A percentile compares a stretch with the other conserved stretches of the same genome.
phyloP scores from a whole-genome alignment of 2,113 vertebrate species.

The Eulemur rufifrons region DNA sequence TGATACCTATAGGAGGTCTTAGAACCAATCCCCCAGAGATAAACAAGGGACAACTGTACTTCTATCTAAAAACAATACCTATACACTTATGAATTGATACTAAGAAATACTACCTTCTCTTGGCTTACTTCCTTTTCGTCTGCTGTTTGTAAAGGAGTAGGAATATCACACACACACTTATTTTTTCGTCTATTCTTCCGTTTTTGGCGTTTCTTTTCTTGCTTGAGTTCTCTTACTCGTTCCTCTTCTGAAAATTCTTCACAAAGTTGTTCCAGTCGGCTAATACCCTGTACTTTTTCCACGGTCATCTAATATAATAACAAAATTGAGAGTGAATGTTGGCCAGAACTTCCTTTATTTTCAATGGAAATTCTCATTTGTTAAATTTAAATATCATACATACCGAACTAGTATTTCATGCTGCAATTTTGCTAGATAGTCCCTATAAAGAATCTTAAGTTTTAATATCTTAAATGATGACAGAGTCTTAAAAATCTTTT shows the following conservation, averaged over 20 bases:
- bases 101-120: slow-evolving; percentile 87
- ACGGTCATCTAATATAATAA: slow-evolving; percentile 92
- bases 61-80: not conserved
- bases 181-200: slow-evolving; percentile 97
- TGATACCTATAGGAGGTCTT: not conserved
- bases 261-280: slow-evolving; percentile 96
- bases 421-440: not conserved
- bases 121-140: slow-evolving; percentile 90
- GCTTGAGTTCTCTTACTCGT: slow-evolving; percentile 95
- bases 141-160: slow-evolving; percentile 86
- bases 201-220: slow-evolving; percentile 98
- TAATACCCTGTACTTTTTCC: slow-evolving; percentile 98
- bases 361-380: slow-evolving; percentile 1
- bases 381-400: slow-evolving; percentile 36
- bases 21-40: not conserved
- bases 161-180: slow-evolving; percentile 92
- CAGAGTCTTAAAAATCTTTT: not conserved
- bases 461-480: slow-evolving; percentile 6
- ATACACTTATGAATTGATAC: not conserved
- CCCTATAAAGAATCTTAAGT: slow-evolving; percentile 9
- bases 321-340: slow-evolving; percentile 16
- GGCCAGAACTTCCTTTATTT: slow-evolving; percentile 17
- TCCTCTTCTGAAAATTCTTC: slow-evolving; percentile 98
- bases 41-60: not conserved
- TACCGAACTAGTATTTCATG: not conserved